Evolutionary conservation across 53 echinoderm and acorn worm species (phyloP).

Genomic region (Echinometra lucunter): DNA sequence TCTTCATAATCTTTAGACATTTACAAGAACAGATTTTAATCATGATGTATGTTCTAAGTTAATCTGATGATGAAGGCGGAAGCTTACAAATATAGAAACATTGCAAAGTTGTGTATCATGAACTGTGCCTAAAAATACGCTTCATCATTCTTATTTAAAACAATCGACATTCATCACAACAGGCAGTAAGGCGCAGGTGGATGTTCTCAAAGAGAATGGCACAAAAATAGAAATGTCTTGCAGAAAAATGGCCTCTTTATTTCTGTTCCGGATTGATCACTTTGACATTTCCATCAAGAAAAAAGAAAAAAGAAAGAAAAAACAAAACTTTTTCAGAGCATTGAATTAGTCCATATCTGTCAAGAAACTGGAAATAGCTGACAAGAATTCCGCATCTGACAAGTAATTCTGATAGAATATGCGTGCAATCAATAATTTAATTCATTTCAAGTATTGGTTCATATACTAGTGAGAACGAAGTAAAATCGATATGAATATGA

Average conservation of each 20-base stretch:
- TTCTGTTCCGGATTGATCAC: background rate
- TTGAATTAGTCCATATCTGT: background rate
- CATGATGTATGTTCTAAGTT: background rate
- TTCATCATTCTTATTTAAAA: background rate
- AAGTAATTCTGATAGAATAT: background rate
- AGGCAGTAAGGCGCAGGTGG: background rate
- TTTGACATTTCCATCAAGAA: background rate
- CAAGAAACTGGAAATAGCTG: background rate
- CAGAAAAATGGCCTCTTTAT: background rate
- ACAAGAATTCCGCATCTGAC: background rate
- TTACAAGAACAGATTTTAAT: background rate
- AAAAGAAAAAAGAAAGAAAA: too few species aligned
- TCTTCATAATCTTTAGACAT: background rate
- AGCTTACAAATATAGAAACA: background rate
- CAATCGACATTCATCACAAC: background rate
- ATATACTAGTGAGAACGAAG: background rate
- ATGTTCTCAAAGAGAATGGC: background rate
- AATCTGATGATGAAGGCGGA: background rate
- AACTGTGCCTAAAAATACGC: background rate
- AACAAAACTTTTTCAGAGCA: background rate
- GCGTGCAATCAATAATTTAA: background rate
- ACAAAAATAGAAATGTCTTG: constrained; percentile 10
- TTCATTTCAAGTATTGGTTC: constrained; percentile 7
- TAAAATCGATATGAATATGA: background rate
- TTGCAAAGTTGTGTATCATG: background rate